These are phyloP conservation scores for Drosophila biarmipes DNA, from an alignment of 1,140 invertebrate species.

Conservation along the genomic window DNA sequence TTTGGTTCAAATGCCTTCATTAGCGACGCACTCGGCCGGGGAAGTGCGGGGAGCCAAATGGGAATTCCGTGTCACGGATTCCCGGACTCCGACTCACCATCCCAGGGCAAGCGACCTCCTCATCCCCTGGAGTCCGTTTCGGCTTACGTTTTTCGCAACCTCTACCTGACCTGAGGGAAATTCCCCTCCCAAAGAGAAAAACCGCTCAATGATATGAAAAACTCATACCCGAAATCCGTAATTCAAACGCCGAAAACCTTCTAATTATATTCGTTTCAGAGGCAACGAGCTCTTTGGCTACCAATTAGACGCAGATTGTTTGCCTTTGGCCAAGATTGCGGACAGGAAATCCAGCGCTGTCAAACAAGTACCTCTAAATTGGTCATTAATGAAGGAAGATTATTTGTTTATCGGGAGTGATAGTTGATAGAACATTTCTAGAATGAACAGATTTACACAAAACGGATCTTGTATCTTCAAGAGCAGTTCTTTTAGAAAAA, in stretches of 20 bases:
- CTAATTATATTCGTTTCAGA: constrained; percentile 41
- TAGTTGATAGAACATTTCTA: not conserved
- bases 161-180: constrained; percentile 50
- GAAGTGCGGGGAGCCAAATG: constrained; percentile 43
- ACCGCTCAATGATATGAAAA: constrained; percentile 50
- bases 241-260: constrained; percentile 36
- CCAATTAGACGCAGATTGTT: constrained; percentile 63
- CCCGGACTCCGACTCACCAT: constrained; percentile 9
- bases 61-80: constrained; percentile 53
- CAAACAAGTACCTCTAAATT: not conserved
- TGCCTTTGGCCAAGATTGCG: constrained; percentile 15
- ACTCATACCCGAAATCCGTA: constrained; percentile 15
- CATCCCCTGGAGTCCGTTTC: constrained; percentile 12
- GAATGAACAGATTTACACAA: too few species aligned
- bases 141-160: constrained; percentile 49
- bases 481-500: too few species aligned
- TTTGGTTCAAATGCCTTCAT: constrained; percentile 72
- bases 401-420: not conserved
- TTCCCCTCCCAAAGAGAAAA: constrained; percentile 19
- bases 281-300: constrained; percentile 53
- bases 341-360: not conserved
- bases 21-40: constrained; percentile 37
- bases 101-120: constrained; percentile 40
- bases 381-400: not conserved
- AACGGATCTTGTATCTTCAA: too few species aligned